These are phyloP conservation scores for Zygothrica quintamaculata DNA, from an alignment of 2,888 invertebrate species.

Conservation along the genomic window DNA sequence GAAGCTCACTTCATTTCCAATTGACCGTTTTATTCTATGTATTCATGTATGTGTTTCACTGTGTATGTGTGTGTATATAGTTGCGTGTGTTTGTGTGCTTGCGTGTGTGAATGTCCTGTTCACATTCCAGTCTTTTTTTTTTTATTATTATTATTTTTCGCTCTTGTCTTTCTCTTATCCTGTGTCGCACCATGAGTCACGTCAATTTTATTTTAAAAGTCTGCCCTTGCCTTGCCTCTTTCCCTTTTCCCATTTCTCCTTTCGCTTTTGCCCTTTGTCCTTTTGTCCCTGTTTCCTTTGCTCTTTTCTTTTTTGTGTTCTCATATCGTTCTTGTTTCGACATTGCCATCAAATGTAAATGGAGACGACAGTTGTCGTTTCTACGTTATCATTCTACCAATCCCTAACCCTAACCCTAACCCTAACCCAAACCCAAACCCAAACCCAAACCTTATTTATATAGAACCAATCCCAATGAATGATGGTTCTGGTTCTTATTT, in stretches of 20 bases:
- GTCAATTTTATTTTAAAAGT: conserved; percentile 42
- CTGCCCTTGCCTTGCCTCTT: conserved; percentile 8
- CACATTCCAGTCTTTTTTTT: conserved; percentile 38
- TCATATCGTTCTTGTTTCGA: conserved; percentile 37
- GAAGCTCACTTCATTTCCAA: conserved; percentile 41
- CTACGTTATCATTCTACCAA: conserved; percentile 50
- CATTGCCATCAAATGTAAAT: conserved; percentile 57
- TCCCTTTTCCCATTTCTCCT: too few relatives aligned
- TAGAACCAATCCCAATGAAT: too few relatives aligned
- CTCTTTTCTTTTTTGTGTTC: conserved; percentile 9
- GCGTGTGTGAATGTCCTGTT: conserved; percentile 49
- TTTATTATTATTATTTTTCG: conserved; percentile 33
- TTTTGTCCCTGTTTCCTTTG: too few relatives aligned
- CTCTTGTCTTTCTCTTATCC: conserved; percentile 42
- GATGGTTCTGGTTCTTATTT: background rate
- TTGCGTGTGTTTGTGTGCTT: conserved; percentile 9
- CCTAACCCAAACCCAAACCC: too few relatives aligned
- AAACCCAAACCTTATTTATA: too few relatives aligned
- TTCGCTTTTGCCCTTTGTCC: too few relatives aligned
- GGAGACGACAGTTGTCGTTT: conserved; percentile 55
- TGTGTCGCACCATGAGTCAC: conserved; percentile 61
- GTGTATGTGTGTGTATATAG: conserved; percentile 12
- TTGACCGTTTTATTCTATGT: conserved; percentile 36
- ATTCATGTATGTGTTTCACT: conserved; percentile 1
- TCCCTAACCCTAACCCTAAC: conserved; percentile 27